Conservation (phyloP, 2,888 invertebrate species). For the Caenorhabditis sp. region DNA sequence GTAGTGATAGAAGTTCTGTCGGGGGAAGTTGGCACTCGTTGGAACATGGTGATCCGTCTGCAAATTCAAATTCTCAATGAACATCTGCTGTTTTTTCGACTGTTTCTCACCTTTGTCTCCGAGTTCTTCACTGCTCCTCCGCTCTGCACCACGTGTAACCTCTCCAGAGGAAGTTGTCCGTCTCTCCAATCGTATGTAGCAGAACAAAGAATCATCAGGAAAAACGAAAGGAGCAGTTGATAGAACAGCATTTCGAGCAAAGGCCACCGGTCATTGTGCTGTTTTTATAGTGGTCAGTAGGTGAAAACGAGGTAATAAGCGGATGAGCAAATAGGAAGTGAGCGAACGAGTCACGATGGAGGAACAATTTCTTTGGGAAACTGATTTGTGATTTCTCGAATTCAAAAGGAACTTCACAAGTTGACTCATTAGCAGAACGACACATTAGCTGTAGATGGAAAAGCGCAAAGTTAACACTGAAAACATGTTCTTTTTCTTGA, state of each 20-base stretch:
- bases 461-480: too few relatives aligned
- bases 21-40: constrained; percentile 21
- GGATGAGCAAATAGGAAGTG: constrained; percentile 24
- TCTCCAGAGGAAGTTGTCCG: constrained; percentile 45
- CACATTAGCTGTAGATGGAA: too few relatives aligned
- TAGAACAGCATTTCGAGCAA: not conserved
- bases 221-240: not conserved
- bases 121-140: constrained; percentile 15
- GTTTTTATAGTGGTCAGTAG: constrained; percentile 27
- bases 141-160: constrained; percentile 6
- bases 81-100: not conserved
- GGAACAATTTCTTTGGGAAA: not conserved
- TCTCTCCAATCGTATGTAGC: constrained; percentile 42
- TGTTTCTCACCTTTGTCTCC: constrained; percentile 33
- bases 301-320: constrained; percentile 29
- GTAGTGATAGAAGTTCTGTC: constrained; percentile 32
- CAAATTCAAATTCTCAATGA: not conserved
- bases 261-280: not conserved
- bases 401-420: too few relatives aligned
- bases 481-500: too few relatives aligned
- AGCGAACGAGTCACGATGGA: not conserved
- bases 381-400: constrained; percentile 10
- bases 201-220: not conserved
- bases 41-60: constrained; percentile 42
- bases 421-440: too few relatives aligned